A percentile compares a stretch with the other conserved stretches of the same genome.
These are phyloP conservation scores for Pelobates cultripes DNA, from an alignment of 2,797 vertebrate species.

Conservation along the genomic window DNA sequence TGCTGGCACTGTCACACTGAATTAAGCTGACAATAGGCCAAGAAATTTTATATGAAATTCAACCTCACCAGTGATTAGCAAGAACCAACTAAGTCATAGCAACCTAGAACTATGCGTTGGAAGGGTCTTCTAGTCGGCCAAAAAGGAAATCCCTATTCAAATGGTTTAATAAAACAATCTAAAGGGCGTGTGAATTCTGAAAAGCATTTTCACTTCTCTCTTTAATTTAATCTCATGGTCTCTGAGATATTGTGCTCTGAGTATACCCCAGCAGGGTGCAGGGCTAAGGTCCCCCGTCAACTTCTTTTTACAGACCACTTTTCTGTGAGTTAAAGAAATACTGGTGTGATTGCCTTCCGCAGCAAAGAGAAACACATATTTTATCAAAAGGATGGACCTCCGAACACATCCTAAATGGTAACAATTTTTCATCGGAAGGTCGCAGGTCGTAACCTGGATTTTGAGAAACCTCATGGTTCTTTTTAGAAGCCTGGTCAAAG, in stretches of 20 bases:
- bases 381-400: constrained; percentile 84
- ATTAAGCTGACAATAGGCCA: constrained; percentile 91
- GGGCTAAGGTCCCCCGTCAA: constrained; percentile 91
- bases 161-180: constrained; percentile 97
- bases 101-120: constrained; percentile 98
- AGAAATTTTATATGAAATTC: constrained; percentile 99
- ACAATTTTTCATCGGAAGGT: constrained; percentile 92
- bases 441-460: constrained; percentile 88
- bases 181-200: constrained; percentile 99
- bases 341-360: constrained; percentile 83
- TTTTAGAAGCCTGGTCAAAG: constrained; percentile 72
- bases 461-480: constrained; percentile 72
- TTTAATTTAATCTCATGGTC: constrained; percentile 97
- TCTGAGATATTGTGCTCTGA: constrained; percentile 93
- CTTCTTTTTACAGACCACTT: constrained; percentile 83
- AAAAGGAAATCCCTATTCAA: constrained; percentile 98
- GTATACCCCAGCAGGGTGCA: constrained; percentile 86
- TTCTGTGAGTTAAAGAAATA: constrained; percentile 97
- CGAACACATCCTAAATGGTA: constrained; percentile 88
- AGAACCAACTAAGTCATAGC: constrained; percentile 99
- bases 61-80: constrained; percentile 97
- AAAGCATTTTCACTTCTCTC: constrained; percentile 96
- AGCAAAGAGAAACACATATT: constrained; percentile 85
- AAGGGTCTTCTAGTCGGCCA: constrained; percentile 86
- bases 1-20: constrained; percentile 91